Percentiles rank a stretch among this genome's conserved stretches.
Evolutionary conservation across 2,113 vertebrate genomes (phyloP).

Genomic region (Pteronura brasiliensis): DNA sequence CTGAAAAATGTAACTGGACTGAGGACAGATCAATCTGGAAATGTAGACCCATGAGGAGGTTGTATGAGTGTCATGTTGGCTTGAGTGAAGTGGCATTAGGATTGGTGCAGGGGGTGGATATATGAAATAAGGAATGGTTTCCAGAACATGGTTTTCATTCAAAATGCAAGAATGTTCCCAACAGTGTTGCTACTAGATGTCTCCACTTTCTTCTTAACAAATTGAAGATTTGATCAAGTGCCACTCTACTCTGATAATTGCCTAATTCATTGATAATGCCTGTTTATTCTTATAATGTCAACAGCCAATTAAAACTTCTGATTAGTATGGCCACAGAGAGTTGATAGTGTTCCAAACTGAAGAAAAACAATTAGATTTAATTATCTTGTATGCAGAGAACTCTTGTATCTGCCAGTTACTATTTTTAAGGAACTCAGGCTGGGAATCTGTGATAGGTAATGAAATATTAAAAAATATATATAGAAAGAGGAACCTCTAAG

Average conservation of each 20-base stretch:
- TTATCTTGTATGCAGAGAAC: not conserved
- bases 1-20: not conserved
- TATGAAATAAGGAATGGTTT: not conserved
- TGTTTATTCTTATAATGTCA: not conserved
- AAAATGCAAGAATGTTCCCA: not conserved
- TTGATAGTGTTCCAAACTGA: not conserved
- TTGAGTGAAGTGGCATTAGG: not conserved
- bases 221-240: not conserved
- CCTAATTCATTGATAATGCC: not conserved
- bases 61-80: not conserved
- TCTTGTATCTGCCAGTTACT: not conserved
- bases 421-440: not conserved
- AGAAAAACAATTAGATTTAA: not conserved
- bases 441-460: not conserved
- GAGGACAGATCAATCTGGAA: not conserved
- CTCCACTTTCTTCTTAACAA: not conserved
- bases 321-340: not conserved
- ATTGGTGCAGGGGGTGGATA: accelerated
- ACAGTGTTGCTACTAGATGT: accelerated
- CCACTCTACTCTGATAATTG: not conserved
- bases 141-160: not conserved
- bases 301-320: not conserved
- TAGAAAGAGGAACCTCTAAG: not conserved
- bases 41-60: not conserved
- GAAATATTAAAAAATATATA: not conserved